Conservation (phyloP, 1,140 invertebrate species). For the Ostrea denselamellosa region DNA sequence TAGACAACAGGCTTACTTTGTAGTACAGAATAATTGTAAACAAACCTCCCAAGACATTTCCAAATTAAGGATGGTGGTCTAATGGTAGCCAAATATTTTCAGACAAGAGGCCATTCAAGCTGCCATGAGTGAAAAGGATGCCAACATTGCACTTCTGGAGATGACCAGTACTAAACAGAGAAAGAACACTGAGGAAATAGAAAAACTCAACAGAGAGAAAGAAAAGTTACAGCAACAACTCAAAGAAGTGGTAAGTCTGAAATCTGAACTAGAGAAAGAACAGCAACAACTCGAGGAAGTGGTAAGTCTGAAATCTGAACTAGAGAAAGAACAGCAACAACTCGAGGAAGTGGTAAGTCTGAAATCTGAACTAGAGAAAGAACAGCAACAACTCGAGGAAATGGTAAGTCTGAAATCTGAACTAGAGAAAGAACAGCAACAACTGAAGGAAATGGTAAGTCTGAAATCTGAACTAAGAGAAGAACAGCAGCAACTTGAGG, state of each 20-base stretch:
- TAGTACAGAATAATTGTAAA: too few species aligned
- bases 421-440: constrained; percentile 74
- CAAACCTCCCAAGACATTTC: too few species aligned
- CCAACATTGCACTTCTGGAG: constrained; percentile 89
- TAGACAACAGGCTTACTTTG: too few species aligned
- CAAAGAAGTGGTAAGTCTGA: constrained; percentile 76
- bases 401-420: constrained; percentile 60
- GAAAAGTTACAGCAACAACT: constrained; percentile 76
- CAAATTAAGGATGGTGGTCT: background rate
- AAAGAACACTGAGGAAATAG: constrained; percentile 75
- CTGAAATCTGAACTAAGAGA: too few species aligned
- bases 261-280: constrained; percentile 75
- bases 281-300: constrained; percentile 76
- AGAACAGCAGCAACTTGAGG: too few species aligned
- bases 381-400: too few species aligned
- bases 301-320: constrained; percentile 73
- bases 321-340: constrained; percentile 77
- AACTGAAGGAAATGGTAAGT: too few species aligned
- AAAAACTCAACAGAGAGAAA: constrained; percentile 76
- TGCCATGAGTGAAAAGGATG: constrained; percentile 91
- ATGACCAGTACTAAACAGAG: constrained; percentile 84
- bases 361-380: too few species aligned
- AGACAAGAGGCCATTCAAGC: constrained; percentile 90
- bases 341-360: constrained; percentile 77
- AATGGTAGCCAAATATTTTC: constrained; percentile 54